Evolutionary conservation across 2,888 invertebrate species (phyloP), one percentile per base, ranked within the genome.

Genomic region (Acanthacorydalis orientalis): DNA sequence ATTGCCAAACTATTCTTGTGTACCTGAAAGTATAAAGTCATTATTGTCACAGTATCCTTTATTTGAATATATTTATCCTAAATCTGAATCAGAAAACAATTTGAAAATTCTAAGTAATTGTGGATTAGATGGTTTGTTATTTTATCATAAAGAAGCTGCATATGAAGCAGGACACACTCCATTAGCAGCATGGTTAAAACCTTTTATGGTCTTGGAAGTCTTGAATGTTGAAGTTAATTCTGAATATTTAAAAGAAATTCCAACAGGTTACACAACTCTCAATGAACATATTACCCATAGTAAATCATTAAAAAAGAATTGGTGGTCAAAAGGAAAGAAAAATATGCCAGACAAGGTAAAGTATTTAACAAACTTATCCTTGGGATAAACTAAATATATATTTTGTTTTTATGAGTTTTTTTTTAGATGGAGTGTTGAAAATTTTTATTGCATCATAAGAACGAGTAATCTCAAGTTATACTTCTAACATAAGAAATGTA

Each of bases 171-270:
- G 89, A 2, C 65, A 73, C 44, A 89, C 91, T 0, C 93, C 96
- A 0, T 66, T 97, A 8, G 90, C 95, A 1, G 83, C 84, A 1
- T 97, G 96, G 96, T 68, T 97, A 2, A 90, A 83, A 60, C 77
- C 86, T 0, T 91, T 74, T 60, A 93, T 95, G 93, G 60, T 93
- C 8, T 76, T 80, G 1, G 90, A 92, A 66, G 69, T 88, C 23
- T 64, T 88, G 64, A 68, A 68, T 49, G 60, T 72, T 7, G 58
- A 55, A 48, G 66, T 80, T 1, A 63, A 70, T 50, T 45, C 56
- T 11, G 54, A 50, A 3, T 76, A 75, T 55, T 53, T 63, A 44
- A 34, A 53, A 1, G 61, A 64, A 40, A 68, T 61, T 51, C 79
- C 80, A 0, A 43, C 50, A 1, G 62, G 68, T 53, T 80, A 80